Base-by-base conservation (phyloP, 2,797 vertebrate genomes). In the Intellagama lesueurii region DNA sequence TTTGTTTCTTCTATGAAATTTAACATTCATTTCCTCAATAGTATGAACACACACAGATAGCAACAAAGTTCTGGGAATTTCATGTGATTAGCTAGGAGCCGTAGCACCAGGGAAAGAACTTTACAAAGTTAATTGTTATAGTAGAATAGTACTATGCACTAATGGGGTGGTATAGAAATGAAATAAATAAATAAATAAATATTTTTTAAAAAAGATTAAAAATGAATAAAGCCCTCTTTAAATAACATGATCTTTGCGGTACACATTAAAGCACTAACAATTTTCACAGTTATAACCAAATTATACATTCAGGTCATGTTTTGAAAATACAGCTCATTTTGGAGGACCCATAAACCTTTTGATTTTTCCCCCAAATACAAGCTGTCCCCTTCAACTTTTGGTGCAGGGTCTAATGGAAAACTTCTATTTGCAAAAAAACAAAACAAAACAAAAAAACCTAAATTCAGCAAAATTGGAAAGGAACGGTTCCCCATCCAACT, bases 101-200 rank as follows among this genome's bases (percentile, higher is more conserved):
- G 26, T 2, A 83, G 47, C 88, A 44, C 91, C 83, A 95, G 94
- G 0, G 90, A 91, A 93, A 87, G 75, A 85, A 81, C 87, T 86
- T 60, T 70, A 80, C 83, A 88, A 44, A 26, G 30, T 32, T 49
- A 56, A 11, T 28, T 72, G 24, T 2, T 73, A 14, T 30, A n/a
- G n/a, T n/a, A n/a, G n/a, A n/a, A n/a, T n/a, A n/a, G n/a, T n/a
- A n/a, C n/a, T n/a, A n/a, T n/a, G n/a, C n/a, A n/a, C n/a, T n/a
- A n/a, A n/a, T n/a, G n/a, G n/a, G n/a, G n/a, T n/a, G n/a, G n/a
- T n/a, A n/a, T n/a, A n/a, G n/a, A n/a, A n/a, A n/a, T n/a, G n/a
- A n/a, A n/a, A n/a, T n/a, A n/a, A n/a, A n/a, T n/a, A n/a, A n/a
- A n/a, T n/a, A n/a, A n/a, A n/a, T n/a, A n/a, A n/a, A n/a, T n/a